Conservation (phyloP, 53 echinoderm and acorn worm species). For the Zoroaster sp. region DNA sequence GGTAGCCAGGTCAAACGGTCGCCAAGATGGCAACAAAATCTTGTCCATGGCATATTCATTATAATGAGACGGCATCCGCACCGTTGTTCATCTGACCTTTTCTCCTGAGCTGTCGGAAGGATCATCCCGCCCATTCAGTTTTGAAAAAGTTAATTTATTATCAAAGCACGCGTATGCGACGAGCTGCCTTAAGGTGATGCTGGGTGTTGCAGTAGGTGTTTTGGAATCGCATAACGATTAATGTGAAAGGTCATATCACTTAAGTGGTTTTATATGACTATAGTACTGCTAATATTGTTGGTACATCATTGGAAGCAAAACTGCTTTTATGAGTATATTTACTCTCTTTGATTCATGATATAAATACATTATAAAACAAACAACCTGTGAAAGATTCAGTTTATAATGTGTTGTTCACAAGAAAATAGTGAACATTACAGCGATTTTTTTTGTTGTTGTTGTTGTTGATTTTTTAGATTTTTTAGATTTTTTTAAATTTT, state of each 20-base stretch:
- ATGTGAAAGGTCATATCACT: background rate
- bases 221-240: background rate
- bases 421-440: no score
- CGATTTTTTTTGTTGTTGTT: no score
- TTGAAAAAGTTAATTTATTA: conserved; percentile 28
- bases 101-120: background rate
- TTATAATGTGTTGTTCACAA: no score
- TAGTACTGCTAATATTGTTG: no score
- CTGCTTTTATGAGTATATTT: no score
- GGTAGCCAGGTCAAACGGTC: background rate
- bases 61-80: background rate
- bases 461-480: no score
- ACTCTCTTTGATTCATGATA: no score
- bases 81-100: conserved; percentile 14
- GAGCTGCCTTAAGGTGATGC: background rate
- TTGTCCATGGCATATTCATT: background rate
- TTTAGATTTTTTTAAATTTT: no score
- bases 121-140: background rate
- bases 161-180: background rate
- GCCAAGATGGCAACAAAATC: background rate
- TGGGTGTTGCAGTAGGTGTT: background rate
- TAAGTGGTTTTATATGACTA: no score
- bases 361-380: no score
- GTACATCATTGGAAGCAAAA: no score
- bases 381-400: no score